Conservation (phyloP, 2,113 vertebrate species). For the Ceuthmochares aereus region DNA sequence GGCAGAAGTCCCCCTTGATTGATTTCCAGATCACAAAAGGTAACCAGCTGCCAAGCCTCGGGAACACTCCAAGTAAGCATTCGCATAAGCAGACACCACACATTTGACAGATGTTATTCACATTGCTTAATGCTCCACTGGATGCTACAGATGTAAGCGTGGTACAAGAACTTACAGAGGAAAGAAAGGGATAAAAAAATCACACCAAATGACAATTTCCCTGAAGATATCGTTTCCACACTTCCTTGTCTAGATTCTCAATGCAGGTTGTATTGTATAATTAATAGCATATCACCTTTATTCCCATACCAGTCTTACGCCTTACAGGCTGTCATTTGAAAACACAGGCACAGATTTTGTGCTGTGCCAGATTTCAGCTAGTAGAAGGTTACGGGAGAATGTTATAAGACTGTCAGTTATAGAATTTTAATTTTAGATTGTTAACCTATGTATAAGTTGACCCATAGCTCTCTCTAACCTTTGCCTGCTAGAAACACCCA, state of each 20-base stretch:
- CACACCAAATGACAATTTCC: slow-evolving; percentile 14
- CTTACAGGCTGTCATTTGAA: slow-evolving; percentile 41
- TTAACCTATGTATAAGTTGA: neutral
- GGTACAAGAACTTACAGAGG: slow-evolving; percentile 13
- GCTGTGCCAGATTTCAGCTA: neutral
- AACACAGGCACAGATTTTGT: neutral
- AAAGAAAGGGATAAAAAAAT: neutral
- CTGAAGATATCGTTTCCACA: neutral
- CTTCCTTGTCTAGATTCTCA: slow-evolving; percentile 7
- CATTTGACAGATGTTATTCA: slow-evolving; percentile 60
- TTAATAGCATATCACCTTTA: slow-evolving; percentile 53
- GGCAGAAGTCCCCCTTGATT: slow-evolving; percentile 44
- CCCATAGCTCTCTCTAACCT: neutral
- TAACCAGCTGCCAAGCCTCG: slow-evolving; percentile 54
- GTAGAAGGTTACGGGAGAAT: neutral
- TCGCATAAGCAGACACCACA: slow-evolving; percentile 45
- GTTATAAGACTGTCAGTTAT: neutral
- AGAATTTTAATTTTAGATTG: slow-evolving; percentile 8
- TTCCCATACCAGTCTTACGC: slow-evolving; percentile 13
- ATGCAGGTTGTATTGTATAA: slow-evolving; percentile 46
- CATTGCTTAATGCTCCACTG: slow-evolving; percentile 55
- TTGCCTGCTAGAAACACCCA: neutral
- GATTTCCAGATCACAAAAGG: slow-evolving; percentile 65
- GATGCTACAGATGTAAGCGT: neutral
- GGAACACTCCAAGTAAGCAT: slow-evolving; percentile 46